Evolutionary conservation across 2,888 invertebrate species (phyloP).

Genomic region (Hirtodrosophila trivittata): DNA sequence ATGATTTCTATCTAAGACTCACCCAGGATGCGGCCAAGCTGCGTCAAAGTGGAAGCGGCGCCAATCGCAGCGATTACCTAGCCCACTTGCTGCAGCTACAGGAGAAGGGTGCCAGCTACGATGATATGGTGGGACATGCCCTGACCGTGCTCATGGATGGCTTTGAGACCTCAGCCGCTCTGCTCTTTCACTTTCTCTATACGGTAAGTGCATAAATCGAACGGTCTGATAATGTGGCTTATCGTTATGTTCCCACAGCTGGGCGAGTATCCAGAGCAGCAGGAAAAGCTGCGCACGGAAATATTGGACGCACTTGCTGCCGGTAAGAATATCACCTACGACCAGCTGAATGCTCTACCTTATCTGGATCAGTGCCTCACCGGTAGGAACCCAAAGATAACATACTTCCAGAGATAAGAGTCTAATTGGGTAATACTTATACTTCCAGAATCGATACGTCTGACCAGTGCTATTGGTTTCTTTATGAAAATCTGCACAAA

Average conservation of each 20-base stretch:
- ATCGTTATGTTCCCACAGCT: conserved; percentile 45
- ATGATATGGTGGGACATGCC: conserved; percentile 77
- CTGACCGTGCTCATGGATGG: conserved; percentile 80
- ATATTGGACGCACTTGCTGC: conserved; percentile 45
- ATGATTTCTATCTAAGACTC: conserved; percentile 71
- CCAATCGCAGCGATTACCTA: conserved; percentile 73
- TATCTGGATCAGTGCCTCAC: conserved; percentile 81
- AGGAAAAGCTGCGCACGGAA: conserved; percentile 75
- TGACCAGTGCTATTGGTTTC: conserved; percentile 66
- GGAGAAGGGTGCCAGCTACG: conserved; percentile 62
- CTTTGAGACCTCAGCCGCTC: conserved; percentile 76
- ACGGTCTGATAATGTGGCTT: too few species aligned
- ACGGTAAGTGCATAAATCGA: conserved; percentile 55
- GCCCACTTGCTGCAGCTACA: conserved; percentile 76
- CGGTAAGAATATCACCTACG: conserved; percentile 64
- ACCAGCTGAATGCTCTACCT: conserved; percentile 68
- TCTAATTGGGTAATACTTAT: not conserved
- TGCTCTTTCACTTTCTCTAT: conserved; percentile 67
- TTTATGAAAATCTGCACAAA: conserved; percentile 68
- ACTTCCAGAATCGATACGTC: conserved; percentile 71
- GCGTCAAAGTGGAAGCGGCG: conserved; percentile 44
- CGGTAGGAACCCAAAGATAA: conserved; percentile 69
- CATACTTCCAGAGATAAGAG: not conserved
- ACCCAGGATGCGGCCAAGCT: conserved; percentile 69
- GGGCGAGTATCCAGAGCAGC: conserved; percentile 63